A percentile compares a stretch with the other conserved stretches of the same genome.
These are phyloP conservation scores for Heliocidaris erythrogramma DNA, from an alignment of 35 echinoderm and acorn worm species.

Conservation along the genomic window DNA sequence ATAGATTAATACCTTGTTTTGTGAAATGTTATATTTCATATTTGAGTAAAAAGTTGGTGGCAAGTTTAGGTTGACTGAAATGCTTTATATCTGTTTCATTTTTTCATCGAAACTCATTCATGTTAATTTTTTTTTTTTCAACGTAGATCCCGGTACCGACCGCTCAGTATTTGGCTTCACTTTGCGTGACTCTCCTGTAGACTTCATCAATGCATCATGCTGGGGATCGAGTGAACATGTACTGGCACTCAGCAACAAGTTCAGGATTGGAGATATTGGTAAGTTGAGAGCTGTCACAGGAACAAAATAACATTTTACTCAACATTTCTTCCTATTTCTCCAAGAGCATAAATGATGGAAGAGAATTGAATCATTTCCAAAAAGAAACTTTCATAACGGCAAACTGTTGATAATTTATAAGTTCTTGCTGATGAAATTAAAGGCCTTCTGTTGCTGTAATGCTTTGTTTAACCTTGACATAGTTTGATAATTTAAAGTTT, in stretches of 20 bases:
- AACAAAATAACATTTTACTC: background rate
- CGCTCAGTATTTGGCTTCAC: conserved; percentile 76
- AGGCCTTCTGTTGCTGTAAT: no score
- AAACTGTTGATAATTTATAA: no score
- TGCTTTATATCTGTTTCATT: background rate
- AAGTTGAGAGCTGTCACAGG: background rate
- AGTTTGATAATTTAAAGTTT: no score
- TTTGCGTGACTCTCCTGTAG: conserved; percentile 78
- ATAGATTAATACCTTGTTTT: background rate
- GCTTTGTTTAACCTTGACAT: no score
- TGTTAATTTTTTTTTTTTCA: conserved; percentile 16
- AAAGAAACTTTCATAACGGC: no score
- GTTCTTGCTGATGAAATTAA: no score
- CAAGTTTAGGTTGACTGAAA: background rate
- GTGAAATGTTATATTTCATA: background rate
- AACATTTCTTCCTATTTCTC: no score
- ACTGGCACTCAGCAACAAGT: conserved; percentile 63
- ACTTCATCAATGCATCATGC: conserved; percentile 85
- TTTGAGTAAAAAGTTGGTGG: background rate
- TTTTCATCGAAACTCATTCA: background rate
- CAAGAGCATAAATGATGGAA: no score
- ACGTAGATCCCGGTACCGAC: conserved; percentile 67
- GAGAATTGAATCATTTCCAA: no score
- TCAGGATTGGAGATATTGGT: conserved; percentile 86
- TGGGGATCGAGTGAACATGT: conserved; percentile 79